Evolutionary conservation across 2,797 vertebrate species (phyloP).

Genomic region (Rhynchotus rufescens): DNA sequence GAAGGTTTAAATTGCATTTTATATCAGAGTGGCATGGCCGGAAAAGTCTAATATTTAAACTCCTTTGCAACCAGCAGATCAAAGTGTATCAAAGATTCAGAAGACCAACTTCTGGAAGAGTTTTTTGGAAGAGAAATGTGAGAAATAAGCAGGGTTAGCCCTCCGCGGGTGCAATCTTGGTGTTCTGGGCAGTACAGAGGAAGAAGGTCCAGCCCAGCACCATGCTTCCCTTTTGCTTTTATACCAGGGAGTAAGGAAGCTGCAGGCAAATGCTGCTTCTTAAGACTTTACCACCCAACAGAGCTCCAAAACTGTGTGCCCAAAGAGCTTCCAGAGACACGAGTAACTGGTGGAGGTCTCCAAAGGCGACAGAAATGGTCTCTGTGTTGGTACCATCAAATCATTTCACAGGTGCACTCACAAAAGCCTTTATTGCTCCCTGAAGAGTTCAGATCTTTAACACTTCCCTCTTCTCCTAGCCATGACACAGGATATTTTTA

Average conservation of each 20-base stretch:
- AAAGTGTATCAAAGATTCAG: neutral
- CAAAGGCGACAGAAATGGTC: neutral
- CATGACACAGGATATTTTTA: constrained; percentile 71
- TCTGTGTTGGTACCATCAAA: neutral
- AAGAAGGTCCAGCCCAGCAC: neutral
- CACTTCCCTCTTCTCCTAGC: too few species aligned
- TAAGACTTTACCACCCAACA: neutral
- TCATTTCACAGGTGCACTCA: constrained; percentile 20
- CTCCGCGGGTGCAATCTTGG: neutral
- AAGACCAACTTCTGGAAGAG: neutral
- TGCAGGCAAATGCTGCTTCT: neutral
- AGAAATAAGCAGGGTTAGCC: neutral
- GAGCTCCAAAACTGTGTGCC: neutral
- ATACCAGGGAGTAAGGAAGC: neutral
- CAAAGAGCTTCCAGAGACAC: neutral
- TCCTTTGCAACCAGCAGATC: neutral
- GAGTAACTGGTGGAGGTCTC: neutral
- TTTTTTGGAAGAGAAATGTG: neutral
- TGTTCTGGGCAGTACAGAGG: neutral
- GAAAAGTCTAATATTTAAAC: neutral
- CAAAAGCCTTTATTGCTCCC: neutral
- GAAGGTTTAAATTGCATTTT: neutral
- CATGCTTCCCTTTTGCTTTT: neutral
- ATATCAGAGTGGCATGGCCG: neutral
- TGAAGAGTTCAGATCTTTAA: neutral